Conservation (phyloP, 2,113 vertebrate species). For the Cavia aperea region DNA sequence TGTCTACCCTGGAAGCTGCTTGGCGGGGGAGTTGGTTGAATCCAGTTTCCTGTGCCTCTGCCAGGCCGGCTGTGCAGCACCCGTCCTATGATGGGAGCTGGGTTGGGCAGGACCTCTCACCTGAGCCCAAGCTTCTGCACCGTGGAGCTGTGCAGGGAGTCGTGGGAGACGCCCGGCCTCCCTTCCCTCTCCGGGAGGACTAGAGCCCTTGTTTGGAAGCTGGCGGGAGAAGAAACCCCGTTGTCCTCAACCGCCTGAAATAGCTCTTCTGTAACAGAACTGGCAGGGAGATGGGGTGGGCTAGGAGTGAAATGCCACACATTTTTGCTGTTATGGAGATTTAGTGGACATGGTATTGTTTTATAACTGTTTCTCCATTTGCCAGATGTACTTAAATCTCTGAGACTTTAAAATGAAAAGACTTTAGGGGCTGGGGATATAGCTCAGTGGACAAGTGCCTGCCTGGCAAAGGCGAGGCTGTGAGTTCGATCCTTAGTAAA, state of each 20-base stretch:
- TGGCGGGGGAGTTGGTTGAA: too few species aligned
- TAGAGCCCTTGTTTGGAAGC: background rate
- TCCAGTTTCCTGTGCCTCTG: background rate
- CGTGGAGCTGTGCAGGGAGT: background rate
- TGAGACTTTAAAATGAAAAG: background rate
- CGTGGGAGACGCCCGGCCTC: background rate
- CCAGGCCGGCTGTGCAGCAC: background rate
- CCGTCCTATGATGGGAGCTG: background rate
- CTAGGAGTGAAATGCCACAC: background rate
- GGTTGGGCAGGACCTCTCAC: background rate
- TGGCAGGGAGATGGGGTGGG: background rate
- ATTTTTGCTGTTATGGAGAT: background rate
- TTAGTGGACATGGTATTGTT: background rate
- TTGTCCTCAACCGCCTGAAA: background rate
- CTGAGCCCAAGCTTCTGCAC: background rate
- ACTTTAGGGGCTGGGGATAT: too few species aligned
- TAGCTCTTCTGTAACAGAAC: background rate
- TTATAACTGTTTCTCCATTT: background rate
- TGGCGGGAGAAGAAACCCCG: background rate
- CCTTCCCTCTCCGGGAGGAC: fast-evolving
- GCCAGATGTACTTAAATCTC: background rate
- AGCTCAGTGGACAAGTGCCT: too few species aligned
- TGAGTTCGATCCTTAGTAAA: background rate
- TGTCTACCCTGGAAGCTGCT: background rate
- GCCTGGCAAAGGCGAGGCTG: too few species aligned